phyloP scores from a whole-genome alignment of 2,797 vertebrate species.

The Acanthurus lineatus region DNA sequence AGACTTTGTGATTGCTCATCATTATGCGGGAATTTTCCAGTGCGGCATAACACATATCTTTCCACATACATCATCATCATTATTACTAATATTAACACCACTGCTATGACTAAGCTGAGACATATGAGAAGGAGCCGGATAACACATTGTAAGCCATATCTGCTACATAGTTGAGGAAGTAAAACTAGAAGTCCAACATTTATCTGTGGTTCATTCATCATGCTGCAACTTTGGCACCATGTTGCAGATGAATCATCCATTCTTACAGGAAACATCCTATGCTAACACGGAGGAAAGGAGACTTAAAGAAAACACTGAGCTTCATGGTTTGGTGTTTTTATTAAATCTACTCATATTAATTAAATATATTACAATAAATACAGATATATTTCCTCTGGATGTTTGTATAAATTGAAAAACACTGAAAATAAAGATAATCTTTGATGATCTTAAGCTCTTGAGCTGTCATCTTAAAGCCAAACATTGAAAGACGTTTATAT shows the following conservation, averaged over 20 bases:
- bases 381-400: not conserved
- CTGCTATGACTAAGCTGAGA: slow-evolving; percentile 32
- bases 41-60: slow-evolving; percentile 2
- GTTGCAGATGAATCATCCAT: not conserved
- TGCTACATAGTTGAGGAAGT: slow-evolving; percentile 49
- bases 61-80: slow-evolving; percentile 46
- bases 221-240: slow-evolving; percentile 6
- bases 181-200: slow-evolving; percentile 22
- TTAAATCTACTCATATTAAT: not conserved
- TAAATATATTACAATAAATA: not conserved
- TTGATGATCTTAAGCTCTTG: not conserved
- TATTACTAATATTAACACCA: slow-evolving; percentile 31
- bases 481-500: not conserved
- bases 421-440: slow-evolving; percentile 7
- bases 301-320: not conserved
- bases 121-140: slow-evolving; percentile 12
- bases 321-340: not conserved
- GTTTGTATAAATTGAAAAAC: not conserved
- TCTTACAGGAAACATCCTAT: slow-evolving; percentile 7
- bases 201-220: slow-evolving; percentile 13
- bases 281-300: not conserved
- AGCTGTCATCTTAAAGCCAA: not conserved
- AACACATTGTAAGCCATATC: not conserved
- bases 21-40: not conserved
- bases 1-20: slow-evolving; percentile 1